Percentiles rank a stretch among this genome's conserved stretches.
Evolutionary conservation across 2,888 invertebrate genomes (phyloP).

Genomic region (Panorpa germanica): DNA sequence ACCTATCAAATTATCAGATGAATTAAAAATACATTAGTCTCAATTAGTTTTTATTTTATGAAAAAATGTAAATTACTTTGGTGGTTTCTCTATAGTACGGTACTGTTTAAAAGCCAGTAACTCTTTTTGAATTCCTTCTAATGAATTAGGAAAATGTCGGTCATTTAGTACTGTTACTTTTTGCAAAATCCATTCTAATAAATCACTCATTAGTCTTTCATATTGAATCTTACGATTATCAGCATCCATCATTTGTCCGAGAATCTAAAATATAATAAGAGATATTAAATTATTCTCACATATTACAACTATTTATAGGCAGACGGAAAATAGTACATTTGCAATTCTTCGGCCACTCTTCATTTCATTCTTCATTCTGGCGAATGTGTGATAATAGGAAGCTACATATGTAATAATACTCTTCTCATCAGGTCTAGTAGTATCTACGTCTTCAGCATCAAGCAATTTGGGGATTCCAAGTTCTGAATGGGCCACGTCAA

Average conservation of each 20-base stretch:
- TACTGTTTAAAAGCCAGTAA: conserved; percentile 85
- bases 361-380: conserved; percentile 96
- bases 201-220: conserved; percentile 60
- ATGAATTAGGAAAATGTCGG: conserved; percentile 78
- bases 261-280: conserved; percentile 44
- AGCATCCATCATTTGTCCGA: conserved; percentile 89
- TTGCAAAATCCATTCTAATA: conserved; percentile 84
- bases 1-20: conserved; percentile 29
- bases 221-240: conserved; percentile 84
- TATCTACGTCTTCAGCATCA: conserved; percentile 95
- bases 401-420: conserved; percentile 98
- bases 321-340: conserved; percentile 41
- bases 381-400: conserved; percentile 97
- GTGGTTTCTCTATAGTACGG: conserved; percentile 92
- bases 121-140: conserved; percentile 87
- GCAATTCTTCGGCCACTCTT: conserved; percentile 95
- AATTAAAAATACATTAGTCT: conserved; percentile 2
- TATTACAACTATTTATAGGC: background rate
- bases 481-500: conserved; percentile 82
- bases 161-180: conserved; percentile 72
- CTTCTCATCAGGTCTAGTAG: conserved; percentile 87
- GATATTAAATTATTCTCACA: conserved; percentile 6
- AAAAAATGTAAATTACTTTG: conserved; percentile 44
- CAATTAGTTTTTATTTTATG: conserved; percentile 4
- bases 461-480: conserved; percentile 84